phyloP scores from a whole-genome alignment of 1,140 invertebrate species.

The Manduca sexta region DNA sequence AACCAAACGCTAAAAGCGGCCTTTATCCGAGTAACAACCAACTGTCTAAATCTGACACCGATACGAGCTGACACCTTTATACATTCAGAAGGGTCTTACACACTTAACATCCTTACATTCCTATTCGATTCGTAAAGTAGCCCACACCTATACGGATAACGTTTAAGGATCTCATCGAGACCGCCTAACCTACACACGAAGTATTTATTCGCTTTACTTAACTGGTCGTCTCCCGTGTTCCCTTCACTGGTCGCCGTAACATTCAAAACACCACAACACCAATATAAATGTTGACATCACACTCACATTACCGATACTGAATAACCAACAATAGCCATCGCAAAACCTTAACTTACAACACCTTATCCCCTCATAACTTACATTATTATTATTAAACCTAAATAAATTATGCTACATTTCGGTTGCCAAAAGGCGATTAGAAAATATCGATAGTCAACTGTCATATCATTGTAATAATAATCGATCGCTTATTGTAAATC shows the following conservation, averaged over 20 bases:
- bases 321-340: constrained; percentile 61
- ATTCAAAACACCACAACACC: constrained; percentile 45
- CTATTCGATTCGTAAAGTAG: constrained; percentile 63
- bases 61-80: constrained; percentile 50
- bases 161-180: constrained; percentile 54
- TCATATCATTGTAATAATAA: constrained; percentile 17
- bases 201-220: constrained; percentile 29
- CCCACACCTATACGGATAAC: constrained; percentile 66
- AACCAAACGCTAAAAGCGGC: constrained; percentile 56
- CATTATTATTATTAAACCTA: constrained; percentile 45
- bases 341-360: constrained; percentile 47
- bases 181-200: constrained; percentile 56
- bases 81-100: constrained; percentile 58
- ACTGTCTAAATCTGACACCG: constrained; percentile 53
- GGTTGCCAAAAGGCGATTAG: constrained; percentile 50
- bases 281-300: constrained; percentile 52
- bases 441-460: constrained; percentile 46
- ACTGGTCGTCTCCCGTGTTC: constrained; percentile 27
- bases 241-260: constrained; percentile 40
- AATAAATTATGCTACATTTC: constrained; percentile 57
- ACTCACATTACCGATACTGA: constrained; percentile 51
- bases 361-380: constrained; percentile 61
- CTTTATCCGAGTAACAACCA: constrained; percentile 58
- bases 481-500: constrained; percentile 14
- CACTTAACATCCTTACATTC: constrained; percentile 47